Evolutionary conservation across 2,797 vertebrate species (phyloP).

Genomic region (Myripristis jacobus): DNA sequence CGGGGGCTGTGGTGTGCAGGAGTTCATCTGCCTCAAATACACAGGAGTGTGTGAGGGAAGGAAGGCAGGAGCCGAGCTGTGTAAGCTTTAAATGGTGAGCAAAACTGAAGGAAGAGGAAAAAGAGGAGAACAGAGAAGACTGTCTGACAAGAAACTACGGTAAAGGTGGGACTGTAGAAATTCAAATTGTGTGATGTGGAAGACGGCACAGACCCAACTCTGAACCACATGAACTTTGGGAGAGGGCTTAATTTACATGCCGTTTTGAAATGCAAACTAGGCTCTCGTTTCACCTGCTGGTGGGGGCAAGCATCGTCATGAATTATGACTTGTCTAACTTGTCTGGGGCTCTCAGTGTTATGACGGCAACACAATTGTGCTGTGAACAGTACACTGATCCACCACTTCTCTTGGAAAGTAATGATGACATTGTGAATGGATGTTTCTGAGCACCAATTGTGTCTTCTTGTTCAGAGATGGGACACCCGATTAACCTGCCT

Average conservation of each 20-base stretch:
- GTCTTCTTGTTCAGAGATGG: conserved; percentile 23
- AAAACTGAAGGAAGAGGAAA: conserved; percentile 51
- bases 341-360: conserved; percentile 27
- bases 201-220: conserved; percentile 34
- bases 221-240: conserved; percentile 13
- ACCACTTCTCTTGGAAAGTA: conserved; percentile 26
- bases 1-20: conserved; percentile 67
- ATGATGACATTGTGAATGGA: conserved; percentile 35
- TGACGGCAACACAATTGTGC: conserved; percentile 19
- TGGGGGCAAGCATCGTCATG: conserved; percentile 17
- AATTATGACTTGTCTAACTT: conserved; percentile 16
- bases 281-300: conserved; percentile 18
- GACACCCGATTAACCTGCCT: conserved; percentile 42
- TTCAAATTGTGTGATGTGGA: conserved; percentile 43
- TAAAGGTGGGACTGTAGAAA: conserved; percentile 41
- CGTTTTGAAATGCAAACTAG: conserved; percentile 5
- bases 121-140: conserved; percentile 41
- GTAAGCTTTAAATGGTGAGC: conserved; percentile 63
- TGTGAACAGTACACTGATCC: conserved; percentile 32
- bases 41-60: conserved; percentile 50
- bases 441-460: conserved; percentile 30
- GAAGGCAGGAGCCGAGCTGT: conserved; percentile 25
- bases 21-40: conserved; percentile 77
- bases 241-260: conserved; percentile 23
- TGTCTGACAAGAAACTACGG: conserved; percentile 36